Evolutionary conservation across 2,797 vertebrate species (phyloP), one percentile per base, ranked within the genome.

Genomic region (Tachyglossus aculeatus): DNA sequence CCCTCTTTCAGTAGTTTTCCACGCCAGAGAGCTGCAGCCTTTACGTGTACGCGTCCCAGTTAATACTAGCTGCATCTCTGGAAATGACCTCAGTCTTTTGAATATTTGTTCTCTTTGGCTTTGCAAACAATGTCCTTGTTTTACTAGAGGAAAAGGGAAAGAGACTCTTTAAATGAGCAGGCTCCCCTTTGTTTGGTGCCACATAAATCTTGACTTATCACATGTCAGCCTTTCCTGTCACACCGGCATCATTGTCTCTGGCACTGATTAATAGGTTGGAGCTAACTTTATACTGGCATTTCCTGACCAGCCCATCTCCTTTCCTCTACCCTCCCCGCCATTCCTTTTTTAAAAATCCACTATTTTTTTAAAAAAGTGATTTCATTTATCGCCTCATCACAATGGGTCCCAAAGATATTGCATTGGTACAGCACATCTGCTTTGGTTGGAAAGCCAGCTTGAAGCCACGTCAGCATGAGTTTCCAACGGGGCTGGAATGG

Each of bases 131-230:
- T 87, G 81, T 75, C 71, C 68, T 76, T 68, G 15, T 82, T 82
- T 90, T 65, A 62, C 81, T 78, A 83, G 72, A 88, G 86, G 88
- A 91, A 89, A 91, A 88, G 81, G 85, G 86, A 90, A 90, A 88
- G 81, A 89, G 74, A 33, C 81, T 89, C 83, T 87, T 81, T 82
- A 84, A 87, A 87, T 8, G 68, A 86, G 77, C 67, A 66, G 75
- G 70, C 77, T 74, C 24, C 65, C 66, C 84, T 89, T 91, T 91
- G 85, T 92, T 91, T 10, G 84, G 80, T 74, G 61, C 77, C 36
- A 24, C 37, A 76, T 91, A 90, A 89, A 92, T 91, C 88, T 90
- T 77, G 76, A 83, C 15, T 71, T 71, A 86, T 82, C 61, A 3
- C 85, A 88, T 88, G 68, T 86, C 90, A 90, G 74, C 83, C 82